phyloP scores from a whole-genome alignment of 1,140 invertebrate species.

The Aphaenogaster ashmeadi region DNA sequence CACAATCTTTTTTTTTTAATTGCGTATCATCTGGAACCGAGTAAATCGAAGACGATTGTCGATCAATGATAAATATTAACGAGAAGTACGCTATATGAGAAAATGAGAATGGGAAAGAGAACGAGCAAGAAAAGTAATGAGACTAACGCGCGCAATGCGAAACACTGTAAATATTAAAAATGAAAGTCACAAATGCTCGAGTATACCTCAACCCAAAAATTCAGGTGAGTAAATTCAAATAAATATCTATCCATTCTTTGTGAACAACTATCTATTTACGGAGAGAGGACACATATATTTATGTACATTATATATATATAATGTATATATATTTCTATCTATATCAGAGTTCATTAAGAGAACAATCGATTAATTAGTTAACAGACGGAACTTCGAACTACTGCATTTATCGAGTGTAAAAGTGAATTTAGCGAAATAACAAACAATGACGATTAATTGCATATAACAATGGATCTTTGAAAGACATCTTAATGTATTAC shows the following conservation, averaged over 20 bases:
- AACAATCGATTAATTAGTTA: constrained; percentile 34
- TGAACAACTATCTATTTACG: constrained; percentile 64
- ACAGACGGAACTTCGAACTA: constrained; percentile 26
- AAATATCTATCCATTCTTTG: constrained; percentile 83
- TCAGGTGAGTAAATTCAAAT: constrained; percentile 85
- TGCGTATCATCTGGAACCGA: background rate
- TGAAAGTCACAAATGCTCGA: constrained; percentile 81
- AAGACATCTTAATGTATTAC: background rate
- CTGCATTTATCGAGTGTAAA: constrained; percentile 78
- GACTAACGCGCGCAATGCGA: constrained; percentile 59
- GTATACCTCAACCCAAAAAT: constrained; percentile 81
- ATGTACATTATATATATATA: constrained; percentile 46
- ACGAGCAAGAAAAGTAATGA: constrained; percentile 65
- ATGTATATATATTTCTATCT: constrained; percentile 35
- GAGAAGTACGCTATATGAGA: constrained; percentile 20
- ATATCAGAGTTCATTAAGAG: constrained; percentile 20
- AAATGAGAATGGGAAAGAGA: constrained; percentile 56
- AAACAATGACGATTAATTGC: constrained; percentile 16
- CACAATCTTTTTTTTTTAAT: constrained; percentile 39
- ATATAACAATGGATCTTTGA: constrained; percentile 29
- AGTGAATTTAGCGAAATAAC: constrained; percentile 49
- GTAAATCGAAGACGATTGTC: background rate
- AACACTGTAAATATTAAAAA: constrained; percentile 69
- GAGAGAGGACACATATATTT: constrained; percentile 46
- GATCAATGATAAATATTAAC: constrained; percentile 26